Conservation (phyloP, 2,113 vertebrate genomes). For the Beaufortia kweichowensis region DNA sequence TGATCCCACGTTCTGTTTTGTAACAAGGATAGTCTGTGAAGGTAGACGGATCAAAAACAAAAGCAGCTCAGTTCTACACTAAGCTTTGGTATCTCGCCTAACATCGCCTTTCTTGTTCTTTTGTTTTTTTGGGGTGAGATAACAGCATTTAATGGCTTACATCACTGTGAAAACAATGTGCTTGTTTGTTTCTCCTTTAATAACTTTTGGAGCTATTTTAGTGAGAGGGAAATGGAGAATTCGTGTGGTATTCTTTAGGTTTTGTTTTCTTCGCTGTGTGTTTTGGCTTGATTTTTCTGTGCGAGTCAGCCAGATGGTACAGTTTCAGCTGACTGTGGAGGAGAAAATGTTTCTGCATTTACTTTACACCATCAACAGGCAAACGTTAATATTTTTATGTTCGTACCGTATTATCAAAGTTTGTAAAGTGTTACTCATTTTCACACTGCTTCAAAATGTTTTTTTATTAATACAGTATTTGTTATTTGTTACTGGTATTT, state of each 20-base stretch:
- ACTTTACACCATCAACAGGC: not conserved
- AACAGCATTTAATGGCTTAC: constrained; percentile 12
- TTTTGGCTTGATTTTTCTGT: constrained; percentile 33
- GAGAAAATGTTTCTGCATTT: not conserved
- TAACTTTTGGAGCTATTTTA: constrained; percentile 24
- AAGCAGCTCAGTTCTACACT: constrained; percentile 7
- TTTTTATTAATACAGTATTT: no score
- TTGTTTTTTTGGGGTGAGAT: not conserved
- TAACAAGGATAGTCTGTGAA: constrained; percentile 14
- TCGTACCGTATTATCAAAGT: not conserved
- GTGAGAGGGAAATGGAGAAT: constrained; percentile 33
- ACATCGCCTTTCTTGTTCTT: not conserved
- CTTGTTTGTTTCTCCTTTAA: constrained; percentile 32
- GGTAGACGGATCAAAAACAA: constrained; percentile 6
- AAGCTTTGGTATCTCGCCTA: not conserved
- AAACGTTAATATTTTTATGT: not conserved
- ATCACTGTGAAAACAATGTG: constrained; percentile 4
- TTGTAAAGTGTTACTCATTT: no score
- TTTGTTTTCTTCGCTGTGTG: not conserved
- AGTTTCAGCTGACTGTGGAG: not conserved
- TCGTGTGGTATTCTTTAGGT: not conserved
- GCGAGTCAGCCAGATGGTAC: constrained; percentile 48
- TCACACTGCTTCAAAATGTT: no score
- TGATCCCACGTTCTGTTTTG: constrained; percentile 9
- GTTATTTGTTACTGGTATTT: no score